Base-by-base conservation (phyloP, 2,113 vertebrate genomes). In the Cairina moschata region DNA sequence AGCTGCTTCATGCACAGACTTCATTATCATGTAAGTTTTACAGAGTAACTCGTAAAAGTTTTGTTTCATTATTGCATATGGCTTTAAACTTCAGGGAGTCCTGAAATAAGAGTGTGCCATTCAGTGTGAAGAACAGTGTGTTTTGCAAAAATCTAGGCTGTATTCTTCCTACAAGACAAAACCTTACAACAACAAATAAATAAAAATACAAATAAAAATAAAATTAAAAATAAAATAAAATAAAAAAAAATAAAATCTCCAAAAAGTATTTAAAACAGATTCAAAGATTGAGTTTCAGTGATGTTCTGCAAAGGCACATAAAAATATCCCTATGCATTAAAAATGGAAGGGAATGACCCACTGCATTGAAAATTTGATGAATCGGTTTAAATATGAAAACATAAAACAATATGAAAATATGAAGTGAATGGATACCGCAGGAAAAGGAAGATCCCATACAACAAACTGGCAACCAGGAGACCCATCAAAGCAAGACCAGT, bases 21-120 rank as follows among this genome's bases (percentile, higher is more conserved):
- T 82, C 1, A 7, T 72, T 63, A 34, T 48, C 17, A n/a, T 6
- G 23, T 0, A 52, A 32, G 12, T 60, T 85, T 88, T 58, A 73
- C 5, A 4, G 5, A 62, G 31, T 62, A 91, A 55, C 18, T 42
- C 69, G 10, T 48, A 67, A 83, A 90, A 84, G 25, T 40, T 18
- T 65, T 40, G 36, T 65, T 65, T 65, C 13, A 11, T 29, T 63
- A 29, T 65, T 38, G 31, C 0, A 0, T 28, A 2, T 55, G 34
- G 40, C 8, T 83, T 14, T 29, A 85, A 16, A n/a, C 22, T 87
- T 44, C 40, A 80, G 17, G 55, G 73, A 91, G 32, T 50, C 28
- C n/a, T 63, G 50, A 86, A 73, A 91, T 2, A 82, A 79, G 16
- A 46, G 62, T 32, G 14, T 38, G 17, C 17, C 76, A 20, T 31